Evolutionary conservation across 2,113 vertebrate species (phyloP).

Genomic region (Nyctereutes procyonoides): DNA sequence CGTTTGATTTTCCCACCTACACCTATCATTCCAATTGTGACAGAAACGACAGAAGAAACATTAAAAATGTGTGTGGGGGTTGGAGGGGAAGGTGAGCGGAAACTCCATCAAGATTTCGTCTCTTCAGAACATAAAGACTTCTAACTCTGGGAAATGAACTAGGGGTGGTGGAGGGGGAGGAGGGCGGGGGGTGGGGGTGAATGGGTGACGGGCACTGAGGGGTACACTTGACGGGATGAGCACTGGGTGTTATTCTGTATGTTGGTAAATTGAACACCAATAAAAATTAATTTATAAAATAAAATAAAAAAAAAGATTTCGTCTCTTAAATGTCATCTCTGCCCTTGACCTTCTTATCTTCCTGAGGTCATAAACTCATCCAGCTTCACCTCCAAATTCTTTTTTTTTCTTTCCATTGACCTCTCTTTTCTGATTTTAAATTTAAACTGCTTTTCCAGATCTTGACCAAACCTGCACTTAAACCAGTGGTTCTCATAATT

Average conservation of each 20-base stretch:
- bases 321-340: slow-evolving; percentile 43
- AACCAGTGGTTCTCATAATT: slow-evolving; percentile 47
- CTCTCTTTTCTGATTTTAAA: slow-evolving; percentile 41
- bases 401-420: neutral
- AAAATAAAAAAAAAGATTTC: too few relatives aligned
- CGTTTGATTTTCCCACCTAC: slow-evolving; percentile 56
- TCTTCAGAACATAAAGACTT: too few relatives aligned
- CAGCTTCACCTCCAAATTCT: neutral
- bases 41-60: slow-evolving; percentile 56
- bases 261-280: too few relatives aligned
- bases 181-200: too few relatives aligned
- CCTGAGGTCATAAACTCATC: slow-evolving; percentile 16
- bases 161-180: too few relatives aligned
- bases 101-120: slow-evolving; percentile 43
- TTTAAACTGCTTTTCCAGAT: neutral
- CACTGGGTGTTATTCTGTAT: too few relatives aligned
- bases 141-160: too few relatives aligned
- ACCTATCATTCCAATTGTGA: slow-evolving; percentile 38
- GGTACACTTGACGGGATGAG: too few relatives aligned
- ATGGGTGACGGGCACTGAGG: too few relatives aligned
- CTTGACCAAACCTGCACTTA: slow-evolving; percentile 33
- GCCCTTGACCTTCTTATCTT: slow-evolving; percentile 16
- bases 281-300: too few relatives aligned
- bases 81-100: neutral
- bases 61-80: slow-evolving; percentile 1